Base-by-base conservation (phyloP, 1,140 invertebrate species). In the Alviniconcha marisindica region DNA sequence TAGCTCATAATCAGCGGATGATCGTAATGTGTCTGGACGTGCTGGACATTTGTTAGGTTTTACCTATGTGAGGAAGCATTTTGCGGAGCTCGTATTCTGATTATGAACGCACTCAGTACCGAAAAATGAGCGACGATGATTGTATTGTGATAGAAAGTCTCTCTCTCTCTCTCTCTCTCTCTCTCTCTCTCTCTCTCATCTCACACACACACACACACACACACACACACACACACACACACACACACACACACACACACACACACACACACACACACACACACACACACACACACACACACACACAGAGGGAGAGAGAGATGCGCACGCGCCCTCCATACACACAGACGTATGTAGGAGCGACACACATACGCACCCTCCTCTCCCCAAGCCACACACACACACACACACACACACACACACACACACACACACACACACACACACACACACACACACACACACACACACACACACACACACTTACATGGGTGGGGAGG, bases 381-480 rank as follows among this genome's bases (percentile, higher is more conserved):
- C 21, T 33, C 7, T 12, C 10, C 5, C 36, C 18, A 7, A 31
- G 15, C 5, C n/a, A n/a, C 71, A 74, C 40, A 31, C 71, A 74
- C n/a, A 33, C 31, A 74, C n/a, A 42, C 28, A 74, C 40, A 74
- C 31, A 36, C 40, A 74, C 71, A 74, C 40, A 74, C 71, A 31
- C 15, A 74, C 71, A 74, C 40, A 31, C 31, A 42, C 40, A 74
- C n/a, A 74, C 40, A 74, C 3, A 74, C 40, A 12, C 71, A 12
- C 40, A 12, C 71, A 12, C 40, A 12, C 71, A 12, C 40, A 12
- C 71, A 74, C 40, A 74, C 71, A 74, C 40, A 74, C 71, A 74
- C 40, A 74, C 71, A 74, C 40, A 74, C 71, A 74, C 40, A 74
- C 71, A 74, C 71, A 74, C 71, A 74, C 40, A 74, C 36, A 74